Evolutionary conservation across 2,888 invertebrate genomes (phyloP), one percentile per base, ranked within the genome.

Genomic region (Xiphydria camelus): DNA sequence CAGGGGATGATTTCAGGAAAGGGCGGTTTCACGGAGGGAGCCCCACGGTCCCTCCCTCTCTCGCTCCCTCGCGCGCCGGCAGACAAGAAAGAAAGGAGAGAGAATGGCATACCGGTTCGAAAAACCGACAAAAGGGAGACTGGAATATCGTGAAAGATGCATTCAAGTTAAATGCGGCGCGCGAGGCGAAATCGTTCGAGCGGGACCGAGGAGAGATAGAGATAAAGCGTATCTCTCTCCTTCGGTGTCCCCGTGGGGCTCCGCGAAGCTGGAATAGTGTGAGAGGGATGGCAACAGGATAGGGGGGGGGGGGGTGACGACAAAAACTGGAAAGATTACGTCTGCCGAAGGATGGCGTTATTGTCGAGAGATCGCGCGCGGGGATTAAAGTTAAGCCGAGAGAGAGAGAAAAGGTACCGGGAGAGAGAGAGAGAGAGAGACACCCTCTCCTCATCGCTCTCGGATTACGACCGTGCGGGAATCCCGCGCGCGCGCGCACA

Each of bases 1-100:
- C 53, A 63, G 53, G 70, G 69, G 71, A 69, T 72, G 70, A 68
- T 68, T 70, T 69, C 71, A 72, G 71, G 74, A 71, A 73, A 68
- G 73, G 68, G 69, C 63, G 60, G 65, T 69, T 70, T 65, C 59
- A 57, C 55, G 53, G 49, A 63, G 62, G 61, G 62, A 58, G 53
- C 53, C 49, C 23, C 34, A 36, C 20, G 36, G 23, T 35, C 47
- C 40, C 33, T 23, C 26, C 38, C 32, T 31, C 34, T 32, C 40
- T 36, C 34, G 38, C 34, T 47, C 41, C 40, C 43, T 47, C 42
- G 41, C 38, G 41, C 21, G 35, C 22, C 35, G 42, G 17, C 25
- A 33, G 52, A 46, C 39, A 49, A 51, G 42, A 47, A 45, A 38
- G 51, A 55, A 47, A 45, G 42, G 33, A 39, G 45, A 53, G 62